A percentile compares a stretch with the other conserved stretches of the same genome.
Conservation (phyloP, 1,140 invertebrate species). For the Drosophila melanica region DNA sequence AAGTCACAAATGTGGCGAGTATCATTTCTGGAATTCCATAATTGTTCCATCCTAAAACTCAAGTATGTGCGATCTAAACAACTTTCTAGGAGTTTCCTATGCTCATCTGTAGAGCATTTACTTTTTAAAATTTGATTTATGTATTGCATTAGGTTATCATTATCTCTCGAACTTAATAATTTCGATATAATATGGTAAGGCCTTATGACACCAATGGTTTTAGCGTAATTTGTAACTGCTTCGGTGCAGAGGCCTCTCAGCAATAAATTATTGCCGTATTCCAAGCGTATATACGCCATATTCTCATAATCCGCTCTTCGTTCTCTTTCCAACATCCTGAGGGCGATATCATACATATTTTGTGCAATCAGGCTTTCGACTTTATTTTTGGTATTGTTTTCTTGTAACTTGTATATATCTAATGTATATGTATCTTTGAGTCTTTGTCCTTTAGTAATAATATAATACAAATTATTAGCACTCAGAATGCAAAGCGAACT, state of each 20-base stretch:
- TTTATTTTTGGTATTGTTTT: constrained; percentile 32
- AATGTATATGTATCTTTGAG: background rate
- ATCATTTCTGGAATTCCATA: constrained; percentile 12
- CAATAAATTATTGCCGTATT: constrained; percentile 64
- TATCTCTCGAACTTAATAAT: constrained; percentile 49
- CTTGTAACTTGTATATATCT: constrained; percentile 36
- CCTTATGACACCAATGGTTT: constrained; percentile 61
- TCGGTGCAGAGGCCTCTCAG: constrained; percentile 25
- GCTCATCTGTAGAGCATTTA: constrained; percentile 11
- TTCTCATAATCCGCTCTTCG: constrained; percentile 11
- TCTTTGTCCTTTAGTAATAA: constrained; percentile 38
- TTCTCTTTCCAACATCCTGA: constrained; percentile 48
- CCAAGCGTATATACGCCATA: constrained; percentile 41
- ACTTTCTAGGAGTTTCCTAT: constrained; percentile 39
- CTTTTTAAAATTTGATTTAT: constrained; percentile 36
- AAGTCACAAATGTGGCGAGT: constrained; percentile 3
- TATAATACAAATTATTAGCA: constrained; percentile 21
- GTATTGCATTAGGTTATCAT: constrained; percentile 49
- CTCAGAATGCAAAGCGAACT: constrained; percentile 34
- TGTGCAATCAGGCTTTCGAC: constrained; percentile 41
- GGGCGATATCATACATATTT: constrained; percentile 52
- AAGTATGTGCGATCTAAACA: constrained; percentile 47
- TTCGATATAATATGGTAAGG: constrained; percentile 62
- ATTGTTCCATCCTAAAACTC: constrained; percentile 9
- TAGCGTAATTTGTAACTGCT: constrained; percentile 51